Evolutionary conservation across 2,888 invertebrate species (phyloP).

Genomic region (Cryptus armator): DNA sequence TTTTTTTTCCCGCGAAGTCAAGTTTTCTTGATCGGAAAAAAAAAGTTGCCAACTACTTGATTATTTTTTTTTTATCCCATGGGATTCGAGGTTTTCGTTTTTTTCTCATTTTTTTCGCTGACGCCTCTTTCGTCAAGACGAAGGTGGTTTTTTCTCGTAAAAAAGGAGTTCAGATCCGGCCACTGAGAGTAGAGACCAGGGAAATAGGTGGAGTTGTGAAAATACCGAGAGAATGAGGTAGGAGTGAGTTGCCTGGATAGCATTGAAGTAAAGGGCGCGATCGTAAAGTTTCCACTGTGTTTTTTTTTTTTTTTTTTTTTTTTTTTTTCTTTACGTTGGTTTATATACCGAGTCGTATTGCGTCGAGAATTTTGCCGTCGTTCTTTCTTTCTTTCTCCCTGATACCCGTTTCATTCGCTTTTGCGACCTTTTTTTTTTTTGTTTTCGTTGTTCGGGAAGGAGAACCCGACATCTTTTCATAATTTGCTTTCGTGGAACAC

Average conservation of each 20-base stretch:
- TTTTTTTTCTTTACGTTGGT: conserved; percentile 30
- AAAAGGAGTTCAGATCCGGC: conserved; percentile 22
- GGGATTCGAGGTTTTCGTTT: neutral
- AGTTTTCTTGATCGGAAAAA: neutral
- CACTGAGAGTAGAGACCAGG: conserved; percentile 17
- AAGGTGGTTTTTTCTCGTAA: conserved; percentile 28
- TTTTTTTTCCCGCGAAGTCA: too few relatives aligned
- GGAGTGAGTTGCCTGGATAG: conserved; percentile 34
- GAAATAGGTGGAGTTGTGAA: conserved; percentile 47
- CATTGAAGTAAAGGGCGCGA: conserved; percentile 35
- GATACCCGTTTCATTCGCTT: conserved; percentile 26
- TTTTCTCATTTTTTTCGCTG: conserved; percentile 19
- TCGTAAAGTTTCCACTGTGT: conserved; percentile 58
- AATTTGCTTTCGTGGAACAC: conserved; percentile 11
- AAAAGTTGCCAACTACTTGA: neutral
- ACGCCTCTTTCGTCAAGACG: neutral
- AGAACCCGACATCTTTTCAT: conserved; percentile 28
- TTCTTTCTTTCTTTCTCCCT: conserved; percentile 22
- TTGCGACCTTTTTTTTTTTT: conserved; percentile 15
- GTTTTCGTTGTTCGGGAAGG: conserved; percentile 9
- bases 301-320: conserved; percentile 4
- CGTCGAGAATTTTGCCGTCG: neutral
- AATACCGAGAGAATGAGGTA: conserved; percentile 41
- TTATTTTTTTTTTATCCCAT: conserved; percentile 31
- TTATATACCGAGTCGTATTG: conserved; percentile 2